Evolutionary conservation across 2,797 vertebrate species (phyloP), one percentile per base, ranked within the genome.

Genomic region (Aldrovandia affinis): DNA sequence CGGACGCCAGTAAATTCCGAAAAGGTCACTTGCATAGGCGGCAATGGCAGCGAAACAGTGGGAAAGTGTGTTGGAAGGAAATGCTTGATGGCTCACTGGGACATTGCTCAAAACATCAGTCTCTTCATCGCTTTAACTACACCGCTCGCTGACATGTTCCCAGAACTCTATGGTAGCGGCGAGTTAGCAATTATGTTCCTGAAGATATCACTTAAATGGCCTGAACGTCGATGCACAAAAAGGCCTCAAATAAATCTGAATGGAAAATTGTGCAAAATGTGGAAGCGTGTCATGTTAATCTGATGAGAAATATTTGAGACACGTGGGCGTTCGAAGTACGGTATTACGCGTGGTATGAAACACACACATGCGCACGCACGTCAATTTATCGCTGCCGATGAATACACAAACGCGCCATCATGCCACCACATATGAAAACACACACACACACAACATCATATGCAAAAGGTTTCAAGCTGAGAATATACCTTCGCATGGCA

Each of bases 71-170:
- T 83, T 61, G 84, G 75, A 91, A 86, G 39, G 25, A 65, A 82
- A 86, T 87, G 68, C 78, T 85, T 93, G 94, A 93, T 89, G 87
- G 80, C 90, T 92, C 83, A 87, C 89, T 92, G 89, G 88, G 88
- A 91, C 90, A 86, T 90, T 84, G 86, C 91, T 95, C 90, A 92
- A 68, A 90, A 92, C 89, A 85, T 86, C 86, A 9, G 61, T 3
- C 61, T 80, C 83, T 81, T 92, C 92, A 93, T 95, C 88, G 88
- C 54, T 89, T 89, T 94, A 93, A 95, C 90, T 87, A 88, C 84
- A 84, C 81, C 81, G 81, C 81, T 61, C 78, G 63, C 70, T 70
- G 77, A 18, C 10, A 47, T 18, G 47, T 54, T 30, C 77, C 28
- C 47, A 25, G 28, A 54, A 52, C 50, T 33, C 50, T 20, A 25